These are phyloP conservation scores for Brevimyrus niger DNA, from an alignment of 2,113 vertebrate genomes.

Conservation along the genomic window DNA sequence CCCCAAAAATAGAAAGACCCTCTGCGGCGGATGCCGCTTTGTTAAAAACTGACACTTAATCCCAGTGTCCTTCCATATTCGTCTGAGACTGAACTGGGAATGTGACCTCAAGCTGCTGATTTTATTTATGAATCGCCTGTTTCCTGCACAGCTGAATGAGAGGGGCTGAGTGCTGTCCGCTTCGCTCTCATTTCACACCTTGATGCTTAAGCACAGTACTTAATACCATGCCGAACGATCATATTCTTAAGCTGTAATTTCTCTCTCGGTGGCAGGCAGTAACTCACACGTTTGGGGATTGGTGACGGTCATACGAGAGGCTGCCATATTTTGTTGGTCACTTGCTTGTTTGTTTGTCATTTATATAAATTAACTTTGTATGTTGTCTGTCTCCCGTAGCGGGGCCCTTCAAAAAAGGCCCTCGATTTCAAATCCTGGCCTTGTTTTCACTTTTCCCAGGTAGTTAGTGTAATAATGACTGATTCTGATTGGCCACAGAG, in stretches of 20 bases:
- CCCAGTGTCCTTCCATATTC: neutral
- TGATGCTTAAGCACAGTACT: neutral
- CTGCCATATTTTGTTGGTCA: neutral
- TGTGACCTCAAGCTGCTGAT: neutral
- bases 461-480: no score
- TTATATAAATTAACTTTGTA: neutral
- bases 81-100: neutral
- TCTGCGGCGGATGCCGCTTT: neutral
- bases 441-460: no score
- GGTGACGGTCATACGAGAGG: neutral
- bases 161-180: neutral
- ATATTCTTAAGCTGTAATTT: neutral
- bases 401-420: no score
- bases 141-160: neutral
- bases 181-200: neutral
- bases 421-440: no score
- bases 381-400: neutral
- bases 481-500: no score
- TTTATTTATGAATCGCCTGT: neutral
- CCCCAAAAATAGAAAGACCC: neutral
- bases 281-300: neutral
- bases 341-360: neutral
- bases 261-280: neutral
- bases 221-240: neutral
- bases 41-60: neutral